A percentile compares a stretch with the other conserved stretches of the same genome.
phyloP scores from a whole-genome alignment of 2,797 vertebrate genomes.

The Mergus octosetaceus region DNA sequence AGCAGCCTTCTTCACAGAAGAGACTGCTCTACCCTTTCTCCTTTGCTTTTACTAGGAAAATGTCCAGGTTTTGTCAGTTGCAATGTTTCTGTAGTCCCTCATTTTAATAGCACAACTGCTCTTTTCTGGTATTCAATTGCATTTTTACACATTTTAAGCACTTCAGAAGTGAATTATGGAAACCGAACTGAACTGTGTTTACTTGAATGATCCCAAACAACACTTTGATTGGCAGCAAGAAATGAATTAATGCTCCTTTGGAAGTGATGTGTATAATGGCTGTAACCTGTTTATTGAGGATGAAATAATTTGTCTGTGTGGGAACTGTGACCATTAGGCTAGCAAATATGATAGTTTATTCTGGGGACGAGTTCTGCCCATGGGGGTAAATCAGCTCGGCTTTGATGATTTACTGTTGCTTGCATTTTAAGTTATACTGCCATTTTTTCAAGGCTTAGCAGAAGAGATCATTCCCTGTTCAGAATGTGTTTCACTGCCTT shows the following conservation, averaged over 20 bases:
- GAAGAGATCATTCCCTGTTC: not conserved
- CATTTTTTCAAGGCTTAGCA: not conserved
- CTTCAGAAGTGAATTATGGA: not conserved
- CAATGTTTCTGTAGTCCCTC: not conserved
- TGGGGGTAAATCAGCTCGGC: not conserved
- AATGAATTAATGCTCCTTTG: not conserved
- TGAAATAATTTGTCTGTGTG: not conserved
- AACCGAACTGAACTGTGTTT: not conserved
- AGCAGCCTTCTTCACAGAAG: not conserved
- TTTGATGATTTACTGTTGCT: not conserved
- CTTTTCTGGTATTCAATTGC: not conserved
- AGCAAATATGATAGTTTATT: not conserved
- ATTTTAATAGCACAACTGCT: not conserved
- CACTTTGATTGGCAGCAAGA: constrained; percentile 15
- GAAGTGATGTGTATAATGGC: not conserved
- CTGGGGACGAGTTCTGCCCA: not conserved
- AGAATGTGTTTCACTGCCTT: not conserved
- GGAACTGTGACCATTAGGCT: not conserved
- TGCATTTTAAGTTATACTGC: not conserved
- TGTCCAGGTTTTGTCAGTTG: not conserved
- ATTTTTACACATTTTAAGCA: not conserved
- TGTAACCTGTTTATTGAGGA: not conserved
- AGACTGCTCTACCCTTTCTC: not conserved
- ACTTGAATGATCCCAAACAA: not conserved
- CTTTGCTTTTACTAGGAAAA: not conserved